phyloP scores from a whole-genome alignment of 2,113 vertebrate species.

The Hucho hucho region DNA sequence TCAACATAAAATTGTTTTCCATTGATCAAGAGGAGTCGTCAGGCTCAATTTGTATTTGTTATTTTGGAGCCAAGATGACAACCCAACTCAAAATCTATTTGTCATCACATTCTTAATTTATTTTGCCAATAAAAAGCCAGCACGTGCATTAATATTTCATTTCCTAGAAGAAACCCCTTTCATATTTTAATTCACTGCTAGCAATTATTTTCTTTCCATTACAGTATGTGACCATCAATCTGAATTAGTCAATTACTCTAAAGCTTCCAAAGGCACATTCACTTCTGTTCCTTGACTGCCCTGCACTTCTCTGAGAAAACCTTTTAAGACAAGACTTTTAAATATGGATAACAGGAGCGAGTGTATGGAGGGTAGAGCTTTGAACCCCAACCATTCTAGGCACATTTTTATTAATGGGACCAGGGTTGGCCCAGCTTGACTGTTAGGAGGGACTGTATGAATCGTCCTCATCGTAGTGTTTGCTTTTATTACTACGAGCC shows the following conservation, averaged over 20 bases:
- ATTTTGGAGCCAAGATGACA: too few relatives aligned
- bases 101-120: neutral
- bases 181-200: constrained; percentile 8
- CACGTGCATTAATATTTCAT: constrained; percentile 1
- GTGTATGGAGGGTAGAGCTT: neutral
- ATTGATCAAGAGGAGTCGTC: too few relatives aligned
- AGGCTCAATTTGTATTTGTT: too few relatives aligned
- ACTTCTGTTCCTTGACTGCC: constrained; percentile 4
- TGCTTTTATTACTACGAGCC: neutral
- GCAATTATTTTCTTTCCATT: neutral
- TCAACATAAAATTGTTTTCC: neutral
- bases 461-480: neutral
- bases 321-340: constrained; percentile 5
- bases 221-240: constrained; percentile 8
- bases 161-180: neutral
- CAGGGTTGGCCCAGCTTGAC: neutral
- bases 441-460: too few relatives aligned
- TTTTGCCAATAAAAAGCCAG: neutral
- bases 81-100: neutral
- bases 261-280: neutral
- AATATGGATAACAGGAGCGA: neutral
- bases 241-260: neutral
- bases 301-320: neutral
- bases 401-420: neutral
- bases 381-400: neutral